Evolutionary conservation across 2,113 vertebrate species (phyloP).

Genomic region (Orthochromis malagaraziensis): DNA sequence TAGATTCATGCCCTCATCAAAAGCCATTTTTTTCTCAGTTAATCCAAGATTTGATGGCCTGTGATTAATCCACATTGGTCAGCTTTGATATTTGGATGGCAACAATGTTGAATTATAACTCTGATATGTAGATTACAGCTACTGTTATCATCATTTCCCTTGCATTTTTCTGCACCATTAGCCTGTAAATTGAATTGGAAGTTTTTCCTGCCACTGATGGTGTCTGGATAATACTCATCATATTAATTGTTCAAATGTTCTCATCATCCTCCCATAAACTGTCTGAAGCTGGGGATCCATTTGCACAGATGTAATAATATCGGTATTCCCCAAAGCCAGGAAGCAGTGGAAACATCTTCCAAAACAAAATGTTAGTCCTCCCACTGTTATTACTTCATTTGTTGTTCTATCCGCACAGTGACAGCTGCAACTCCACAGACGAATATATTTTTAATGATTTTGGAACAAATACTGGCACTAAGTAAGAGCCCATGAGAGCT

Average conservation of each 20-base stretch:
- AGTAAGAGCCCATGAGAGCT: conserved; percentile 1
- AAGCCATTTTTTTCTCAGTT: conserved; percentile 21
- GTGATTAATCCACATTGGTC: conserved; percentile 4
- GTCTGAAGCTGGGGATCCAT: conserved; percentile 31
- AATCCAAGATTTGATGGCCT: conserved; percentile 1
- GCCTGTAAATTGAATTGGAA: conserved; percentile 33
- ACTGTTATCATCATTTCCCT: background rate
- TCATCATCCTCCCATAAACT: conserved; percentile 5
- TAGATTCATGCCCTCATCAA: background rate
- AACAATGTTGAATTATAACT: conserved; percentile 17
- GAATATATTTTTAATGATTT: conserved; percentile 37
- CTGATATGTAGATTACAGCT: background rate
- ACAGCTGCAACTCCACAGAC: conserved; percentile 4
- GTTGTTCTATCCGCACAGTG: background rate
- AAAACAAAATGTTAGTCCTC: conserved; percentile 17
- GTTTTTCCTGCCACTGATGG: background rate
- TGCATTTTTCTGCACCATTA: conserved; percentile 12
- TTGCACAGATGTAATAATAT: conserved; percentile 10
- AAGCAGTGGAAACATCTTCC: background rate
- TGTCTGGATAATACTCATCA: background rate
- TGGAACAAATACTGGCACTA: background rate
- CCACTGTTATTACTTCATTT: conserved; percentile 24
- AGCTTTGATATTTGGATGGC: background rate
- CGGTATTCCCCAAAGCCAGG: background rate
- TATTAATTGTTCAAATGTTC: conserved; percentile 27